These are phyloP conservation scores for Glossophaga mutica DNA, from an alignment of 2,797 vertebrate genomes.

Conservation along the genomic window DNA sequence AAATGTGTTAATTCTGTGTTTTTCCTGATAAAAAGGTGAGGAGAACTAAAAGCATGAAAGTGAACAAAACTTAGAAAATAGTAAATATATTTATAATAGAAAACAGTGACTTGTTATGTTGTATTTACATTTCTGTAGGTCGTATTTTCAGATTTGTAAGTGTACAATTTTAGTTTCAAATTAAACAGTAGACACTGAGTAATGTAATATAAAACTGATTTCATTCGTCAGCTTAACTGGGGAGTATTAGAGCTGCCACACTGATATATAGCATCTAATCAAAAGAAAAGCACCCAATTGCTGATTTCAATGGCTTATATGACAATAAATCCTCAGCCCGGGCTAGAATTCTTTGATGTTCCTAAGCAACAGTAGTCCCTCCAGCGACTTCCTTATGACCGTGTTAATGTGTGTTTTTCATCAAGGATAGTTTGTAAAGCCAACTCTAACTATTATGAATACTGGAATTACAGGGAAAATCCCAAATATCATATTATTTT, in stretches of 20 bases:
- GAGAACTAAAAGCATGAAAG: not conserved
- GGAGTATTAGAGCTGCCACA: constrained; percentile 72
- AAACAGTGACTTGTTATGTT: not conserved
- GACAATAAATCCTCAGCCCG: constrained; percentile 75
- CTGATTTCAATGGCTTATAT: constrained; percentile 69
- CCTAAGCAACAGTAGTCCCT: constrained; percentile 72
- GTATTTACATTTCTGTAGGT: constrained; percentile 36
- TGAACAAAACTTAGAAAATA: not conserved
- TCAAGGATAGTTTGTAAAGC: constrained; percentile 74
- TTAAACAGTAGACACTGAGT: constrained; percentile 65
- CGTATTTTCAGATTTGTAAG: constrained; percentile 58
- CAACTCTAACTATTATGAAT: constrained; percentile 72
- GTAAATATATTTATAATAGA: not conserved
- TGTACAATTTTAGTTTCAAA: constrained; percentile 69
- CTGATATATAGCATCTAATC: constrained; percentile 75
- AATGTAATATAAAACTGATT: constrained; percentile 74
- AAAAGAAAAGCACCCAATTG: constrained; percentile 70
- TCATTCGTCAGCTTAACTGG: constrained; percentile 74
- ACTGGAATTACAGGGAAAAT: constrained; percentile 67
- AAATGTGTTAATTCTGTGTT: not conserved
- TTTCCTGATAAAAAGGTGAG: not conserved
- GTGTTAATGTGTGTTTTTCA: constrained; percentile 75
- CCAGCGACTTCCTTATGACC: constrained; percentile 75
- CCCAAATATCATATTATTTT: constrained; percentile 65
- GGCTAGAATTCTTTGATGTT: constrained; percentile 75